Base-by-base conservation (phyloP, 2,113 vertebrate genomes). In the Muntiacus muntjak region DNA sequence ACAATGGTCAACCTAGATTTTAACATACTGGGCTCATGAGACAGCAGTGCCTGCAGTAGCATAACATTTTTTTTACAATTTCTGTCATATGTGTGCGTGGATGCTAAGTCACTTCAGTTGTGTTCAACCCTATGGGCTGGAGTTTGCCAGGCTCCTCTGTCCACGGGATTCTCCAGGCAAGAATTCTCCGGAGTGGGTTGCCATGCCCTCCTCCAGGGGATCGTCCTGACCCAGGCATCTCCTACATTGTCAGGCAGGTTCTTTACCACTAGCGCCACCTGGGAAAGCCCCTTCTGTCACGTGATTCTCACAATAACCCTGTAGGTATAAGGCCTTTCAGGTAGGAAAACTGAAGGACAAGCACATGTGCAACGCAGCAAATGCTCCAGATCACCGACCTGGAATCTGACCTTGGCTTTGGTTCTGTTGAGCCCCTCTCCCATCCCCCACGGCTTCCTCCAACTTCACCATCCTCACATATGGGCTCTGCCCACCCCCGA, bases 21-120 rank as follows among this genome's bases (percentile, higher is more conserved):
- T 89, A 55, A 67, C 9, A 8, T 5, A 3, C 15, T 11, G 55
- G 10, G 36, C 26, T 36, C 33, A 15, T 40, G 36, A 84, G 33
- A 15, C 12, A 10, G 47, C 7, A 1, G 7, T 0, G 16, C 19
- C n/a, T 7, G 4, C 19, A 25, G 33, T 19, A 23, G 1, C 1
- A 71, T 10, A 14, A 36, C 55, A 3, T 58, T n/a, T 81, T 81
- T 6, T 19, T 7, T 30, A n/a, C n/a, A 8, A 43, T 36, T 40
- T 25, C 43, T 40, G 19, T 74, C 67, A 74, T 13, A 23, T 40
- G 67, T 74, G n/a, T 74, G 19, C 2, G 0, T 40, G n/a, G n/a
- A 25, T 40, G n/a, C 5, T 74, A 40, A 74, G n/a, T 40, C 19
- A 71, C 10, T 71, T 40, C 67, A 25, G 21, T 40, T 74, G 67